phyloP scores from a whole-genome alignment of 2,797 vertebrate genomes.

The Cossypha dichroa region DNA sequence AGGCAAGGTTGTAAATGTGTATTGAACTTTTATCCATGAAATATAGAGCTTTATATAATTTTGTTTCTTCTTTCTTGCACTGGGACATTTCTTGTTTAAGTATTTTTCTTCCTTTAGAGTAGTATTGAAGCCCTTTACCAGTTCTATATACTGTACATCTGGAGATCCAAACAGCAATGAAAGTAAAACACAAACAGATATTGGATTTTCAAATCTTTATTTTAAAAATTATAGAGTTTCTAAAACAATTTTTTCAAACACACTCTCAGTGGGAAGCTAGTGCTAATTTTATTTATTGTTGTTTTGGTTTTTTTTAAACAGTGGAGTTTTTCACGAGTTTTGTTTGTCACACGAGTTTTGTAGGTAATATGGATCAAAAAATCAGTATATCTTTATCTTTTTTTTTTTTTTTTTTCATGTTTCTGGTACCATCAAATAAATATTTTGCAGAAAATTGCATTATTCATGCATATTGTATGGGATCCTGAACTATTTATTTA shows the following conservation, averaged over 20 bases:
- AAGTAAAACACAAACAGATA: not conserved
- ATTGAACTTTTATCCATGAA: not conserved
- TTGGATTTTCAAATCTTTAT: not conserved
- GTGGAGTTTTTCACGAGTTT: not conserved
- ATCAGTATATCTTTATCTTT: not conserved
- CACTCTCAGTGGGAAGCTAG: not conserved
- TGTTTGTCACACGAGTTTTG: not conserved
- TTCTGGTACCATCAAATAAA: not conserved
- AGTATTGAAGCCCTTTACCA: accelerated
- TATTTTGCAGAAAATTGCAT: not conserved
- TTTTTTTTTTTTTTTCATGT: not conserved
- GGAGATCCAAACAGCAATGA: not conserved
- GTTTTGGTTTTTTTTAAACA: accelerated
- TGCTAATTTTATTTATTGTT: not conserved
- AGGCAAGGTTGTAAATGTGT: not conserved
- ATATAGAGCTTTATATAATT: not conserved
- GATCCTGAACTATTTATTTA: not conserved
- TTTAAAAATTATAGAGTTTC: not conserved
- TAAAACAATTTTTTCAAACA: not conserved
- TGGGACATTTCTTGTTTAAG: not conserved
- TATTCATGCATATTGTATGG: not conserved
- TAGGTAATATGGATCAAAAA: not conserved
- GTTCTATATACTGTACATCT: not conserved
- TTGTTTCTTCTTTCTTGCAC: not conserved
- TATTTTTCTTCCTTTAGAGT: not conserved